phyloP scores from a whole-genome alignment of 2,888 invertebrate genomes.

The Cyclophora albipunctata region DNA sequence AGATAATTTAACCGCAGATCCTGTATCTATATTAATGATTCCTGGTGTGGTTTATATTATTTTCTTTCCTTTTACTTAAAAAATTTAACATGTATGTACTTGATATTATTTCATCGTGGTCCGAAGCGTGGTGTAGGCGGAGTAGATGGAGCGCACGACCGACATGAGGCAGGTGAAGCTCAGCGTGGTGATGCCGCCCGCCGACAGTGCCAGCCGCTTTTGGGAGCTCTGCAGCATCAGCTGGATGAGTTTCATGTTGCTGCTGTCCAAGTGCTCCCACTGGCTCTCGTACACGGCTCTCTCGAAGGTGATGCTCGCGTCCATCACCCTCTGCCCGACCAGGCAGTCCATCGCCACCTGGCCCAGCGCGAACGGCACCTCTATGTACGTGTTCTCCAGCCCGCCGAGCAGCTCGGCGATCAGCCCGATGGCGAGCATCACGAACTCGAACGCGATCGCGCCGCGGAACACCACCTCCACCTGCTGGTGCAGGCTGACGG shows the following conservation, averaged over 20 bases:
- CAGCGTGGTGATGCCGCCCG: constrained; percentile 31
- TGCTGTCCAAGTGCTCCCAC: constrained; percentile 34
- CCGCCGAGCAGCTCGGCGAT: constrained; percentile 46
- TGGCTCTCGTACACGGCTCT: constrained; percentile 32
- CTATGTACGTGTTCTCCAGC: constrained; percentile 40
- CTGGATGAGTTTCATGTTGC: constrained; percentile 31
- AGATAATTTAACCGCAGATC: too few relatives aligned
- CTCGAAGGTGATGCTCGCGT: constrained; percentile 29
- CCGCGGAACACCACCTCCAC: constrained; percentile 34
- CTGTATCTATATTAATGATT: too few relatives aligned
- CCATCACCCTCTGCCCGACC: constrained; percentile 33
- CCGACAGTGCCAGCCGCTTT: constrained; percentile 30
- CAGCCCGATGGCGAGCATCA: constrained; percentile 31
- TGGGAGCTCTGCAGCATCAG: constrained; percentile 34
- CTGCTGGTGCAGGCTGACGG: constrained; percentile 26
- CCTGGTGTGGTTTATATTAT: too few relatives aligned
- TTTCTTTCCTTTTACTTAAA: too few relatives aligned
- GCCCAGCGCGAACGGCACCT: constrained; percentile 38
- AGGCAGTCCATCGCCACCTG: constrained; percentile 39
- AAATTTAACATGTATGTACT: too few relatives aligned
- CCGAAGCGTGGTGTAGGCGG: constrained; percentile 33
- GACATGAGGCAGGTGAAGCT: constrained; percentile 30
- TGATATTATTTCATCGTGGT: constrained; percentile 18
- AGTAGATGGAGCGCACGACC: constrained; percentile 30
- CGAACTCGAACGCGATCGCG: constrained; percentile 40